Base-by-base conservation (phyloP, 2,797 vertebrate species). In the Lepus oiostolus region DNA sequence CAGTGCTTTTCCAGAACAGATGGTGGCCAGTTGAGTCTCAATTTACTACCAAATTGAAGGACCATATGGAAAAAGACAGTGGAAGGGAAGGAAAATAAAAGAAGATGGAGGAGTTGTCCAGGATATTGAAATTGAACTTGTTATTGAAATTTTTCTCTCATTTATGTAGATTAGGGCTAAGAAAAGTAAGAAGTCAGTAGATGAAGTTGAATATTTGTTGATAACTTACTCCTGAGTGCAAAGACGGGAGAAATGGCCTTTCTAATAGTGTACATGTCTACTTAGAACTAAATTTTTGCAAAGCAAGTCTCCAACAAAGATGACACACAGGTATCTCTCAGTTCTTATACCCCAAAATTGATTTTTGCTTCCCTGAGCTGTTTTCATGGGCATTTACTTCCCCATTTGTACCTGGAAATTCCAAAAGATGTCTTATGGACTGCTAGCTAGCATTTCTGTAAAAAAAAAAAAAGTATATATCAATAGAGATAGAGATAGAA, bases 331-430 rank as follows among this genome's bases (percentile, higher is more conserved):
- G 38, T 83, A 67, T 62, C 81, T 93, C n/a, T 86, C 74, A 62
- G 80, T 26, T 86, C 65, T 13, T 77, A 28, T 28, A 80, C 30
- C 62, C 62, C 35, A 32, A 65, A 85, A 87, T 67, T 79, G 75
- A 72, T 85, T 4, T 92, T 58, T 85, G 16, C 28, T 93, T 88
- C 22, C 32, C 58, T 62, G 16, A 88, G 83, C 38, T 72, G 7
- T 76, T 85, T 88, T 6, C 11, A 54, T 8, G n/a, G 28, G 3
- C 19, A 30, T 94, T 92, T 77, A 77, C 80, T 84, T 89, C 77
- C 13, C 35, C 22, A 35, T 93, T 86, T 71, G 28, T 67, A 42
- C 30, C 19, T 91, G 13, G 28, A 95, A 92, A 83, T 95, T 85
- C 28, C 14, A 70, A 42, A 81, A 72, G 50, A 4, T 9, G 80